phyloP scores from a whole-genome alignment of 1,140 invertebrate genomes.

The Gryon sp. region DNA sequence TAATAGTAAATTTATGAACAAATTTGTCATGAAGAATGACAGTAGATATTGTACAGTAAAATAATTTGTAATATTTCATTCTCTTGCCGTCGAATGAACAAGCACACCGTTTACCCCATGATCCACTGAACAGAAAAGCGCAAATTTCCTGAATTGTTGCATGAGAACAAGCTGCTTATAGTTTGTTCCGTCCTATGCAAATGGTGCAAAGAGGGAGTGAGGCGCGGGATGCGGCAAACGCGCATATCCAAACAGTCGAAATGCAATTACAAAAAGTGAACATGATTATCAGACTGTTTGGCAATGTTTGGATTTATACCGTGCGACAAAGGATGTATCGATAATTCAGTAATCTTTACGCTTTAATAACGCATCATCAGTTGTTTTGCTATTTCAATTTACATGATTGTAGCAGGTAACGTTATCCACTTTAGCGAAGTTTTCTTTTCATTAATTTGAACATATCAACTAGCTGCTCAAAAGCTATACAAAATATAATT shows the following conservation, averaged over 20 bases:
- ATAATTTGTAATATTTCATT: slow-evolving; percentile 61
- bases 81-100: slow-evolving; percentile 42
- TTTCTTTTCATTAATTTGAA: no score
- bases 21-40: slow-evolving; percentile 45
- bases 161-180: slow-evolving; percentile 40
- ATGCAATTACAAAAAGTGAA: slow-evolving; percentile 35
- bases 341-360: slow-evolving; percentile 21
- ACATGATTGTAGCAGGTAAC: slow-evolving; percentile 3
- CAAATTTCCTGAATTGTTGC: slow-evolving; percentile 55
- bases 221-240: no score
- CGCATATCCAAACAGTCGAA: slow-evolving; percentile 36
- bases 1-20: slow-evolving; percentile 48
- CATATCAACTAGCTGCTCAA: no score
- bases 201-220: no score
- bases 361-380: slow-evolving; percentile 42
- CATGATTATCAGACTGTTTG: slow-evolving; percentile 49
- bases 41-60: slow-evolving; percentile 31
- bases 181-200: slow-evolving; percentile 17
- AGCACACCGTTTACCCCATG: slow-evolving; percentile 46
- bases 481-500: no score
- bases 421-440: background rate
- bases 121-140: slow-evolving; percentile 55
- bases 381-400: slow-evolving; percentile 18
- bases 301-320: slow-evolving; percentile 49
- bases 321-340: slow-evolving; percentile 11